phyloP scores from a whole-genome alignment of 2,113 vertebrate species.

The Hassar affinis region DNA sequence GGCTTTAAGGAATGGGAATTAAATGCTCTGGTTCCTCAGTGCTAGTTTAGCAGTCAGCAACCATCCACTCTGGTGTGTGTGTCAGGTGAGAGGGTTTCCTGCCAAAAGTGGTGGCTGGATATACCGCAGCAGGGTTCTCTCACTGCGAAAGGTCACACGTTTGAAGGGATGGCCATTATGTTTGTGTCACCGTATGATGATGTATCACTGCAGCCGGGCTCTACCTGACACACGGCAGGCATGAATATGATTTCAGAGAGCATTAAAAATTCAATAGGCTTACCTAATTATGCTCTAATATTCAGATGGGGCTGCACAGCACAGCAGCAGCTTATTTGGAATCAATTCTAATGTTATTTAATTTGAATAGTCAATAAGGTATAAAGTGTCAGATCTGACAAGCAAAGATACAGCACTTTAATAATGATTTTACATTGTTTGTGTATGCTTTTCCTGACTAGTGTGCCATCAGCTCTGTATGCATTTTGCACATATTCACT shows the following conservation, averaged over 20 bases:
- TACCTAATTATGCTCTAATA: conserved; percentile 79
- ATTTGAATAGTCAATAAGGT: conserved; percentile 71
- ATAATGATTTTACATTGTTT: conserved; percentile 60
- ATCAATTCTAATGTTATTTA: conserved; percentile 78
- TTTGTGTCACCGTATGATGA: conserved; percentile 75
- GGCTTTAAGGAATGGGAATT: conserved; percentile 14
- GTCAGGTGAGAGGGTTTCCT: conserved; percentile 50
- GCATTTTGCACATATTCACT: conserved; percentile 2
- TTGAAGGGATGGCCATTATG: conserved; percentile 77
- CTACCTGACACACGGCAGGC: conserved; percentile 75
- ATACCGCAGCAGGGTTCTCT: conserved; percentile 53
- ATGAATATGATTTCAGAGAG: conserved; percentile 81
- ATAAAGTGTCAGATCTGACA: conserved; percentile 57
- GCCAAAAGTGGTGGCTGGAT: conserved; percentile 47
- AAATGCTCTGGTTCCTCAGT: conserved; percentile 10
- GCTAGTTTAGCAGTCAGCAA: conserved; percentile 22
- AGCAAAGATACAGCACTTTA: conserved; percentile 55
- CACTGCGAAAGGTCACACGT: conserved; percentile 75
- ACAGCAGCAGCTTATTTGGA: conserved; percentile 65
- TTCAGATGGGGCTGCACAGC: conserved; percentile 69
- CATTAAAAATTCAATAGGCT: conserved; percentile 82
- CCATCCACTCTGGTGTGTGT: conserved; percentile 22
- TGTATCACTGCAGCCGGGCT: conserved; percentile 75
- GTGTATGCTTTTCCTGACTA: conserved; percentile 40
- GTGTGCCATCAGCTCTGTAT: conserved; percentile 15